Evolutionary conservation across 2,113 vertebrate genomes (phyloP).

Genomic region (Meleagris gallopavo): DNA sequence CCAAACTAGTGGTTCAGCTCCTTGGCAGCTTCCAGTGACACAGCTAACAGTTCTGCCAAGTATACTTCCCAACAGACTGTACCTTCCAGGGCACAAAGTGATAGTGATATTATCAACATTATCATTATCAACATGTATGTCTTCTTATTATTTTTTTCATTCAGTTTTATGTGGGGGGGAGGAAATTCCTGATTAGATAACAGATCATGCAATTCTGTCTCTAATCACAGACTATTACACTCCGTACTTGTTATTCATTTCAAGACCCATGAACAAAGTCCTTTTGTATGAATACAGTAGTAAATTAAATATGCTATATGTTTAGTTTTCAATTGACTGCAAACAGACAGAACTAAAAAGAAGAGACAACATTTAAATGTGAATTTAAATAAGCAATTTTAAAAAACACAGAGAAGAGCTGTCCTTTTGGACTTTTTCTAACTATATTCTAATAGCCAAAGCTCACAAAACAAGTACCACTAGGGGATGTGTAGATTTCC

Average conservation of each 20-base stretch:
- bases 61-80: not conserved
- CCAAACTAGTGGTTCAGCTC: rapidly evolving
- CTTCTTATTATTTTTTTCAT: not conserved
- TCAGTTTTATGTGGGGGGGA: not conserved
- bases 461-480: not conserved
- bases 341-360: not conserved
- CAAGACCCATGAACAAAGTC: not conserved
- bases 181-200: not conserved
- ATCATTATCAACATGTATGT: too few relatives aligned
- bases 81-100: not conserved
- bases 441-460: not conserved
- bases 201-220: not conserved
- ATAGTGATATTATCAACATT: not conserved
- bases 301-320: not conserved
- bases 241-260: not conserved
- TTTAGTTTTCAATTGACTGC: not conserved
- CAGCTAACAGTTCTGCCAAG: not conserved
- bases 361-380: not conserved
- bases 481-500: not conserved
- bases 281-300: not conserved
- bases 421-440: not conserved
- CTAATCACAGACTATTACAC: not conserved
- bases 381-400: not conserved
- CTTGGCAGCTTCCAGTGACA: not conserved
- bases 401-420: not conserved